Conservation (phyloP, 2,888 invertebrate genomes). For the Galerucella pusilla region DNA sequence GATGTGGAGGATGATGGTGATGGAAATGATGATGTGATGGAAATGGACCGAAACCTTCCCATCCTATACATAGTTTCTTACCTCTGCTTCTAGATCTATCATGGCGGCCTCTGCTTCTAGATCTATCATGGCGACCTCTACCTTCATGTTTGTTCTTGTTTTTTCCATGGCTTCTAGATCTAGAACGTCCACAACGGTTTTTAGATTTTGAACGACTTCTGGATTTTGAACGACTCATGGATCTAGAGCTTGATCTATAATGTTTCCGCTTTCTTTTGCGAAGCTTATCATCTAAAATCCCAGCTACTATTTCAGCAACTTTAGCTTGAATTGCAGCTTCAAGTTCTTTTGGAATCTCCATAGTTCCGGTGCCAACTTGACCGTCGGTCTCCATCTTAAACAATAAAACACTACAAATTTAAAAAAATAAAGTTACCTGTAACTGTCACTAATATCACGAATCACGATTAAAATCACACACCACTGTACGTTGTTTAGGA, state of each 20-base stretch:
- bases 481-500: neutral
- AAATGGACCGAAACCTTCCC: neutral
- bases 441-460: neutral
- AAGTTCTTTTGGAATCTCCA: neutral
- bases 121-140: neutral
- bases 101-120: neutral
- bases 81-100: conserved; percentile 5
- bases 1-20: neutral
- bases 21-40: neutral
- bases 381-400: neutral
- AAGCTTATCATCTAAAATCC: neutral
- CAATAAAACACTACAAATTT: neutral
- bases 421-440: conserved; percentile 1
- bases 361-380: neutral
- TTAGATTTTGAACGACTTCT: neutral
- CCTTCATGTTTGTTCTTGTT: neutral
- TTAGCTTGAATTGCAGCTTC: neutral
- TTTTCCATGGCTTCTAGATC: neutral
- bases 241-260: neutral
- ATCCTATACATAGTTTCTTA: neutral
- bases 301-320: neutral
- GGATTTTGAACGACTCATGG: neutral
- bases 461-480: neutral
- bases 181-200: neutral
- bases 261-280: neutral